Base-by-base conservation (phyloP, 2,888 invertebrate genomes). In the Odontocolon sp. region DNA sequence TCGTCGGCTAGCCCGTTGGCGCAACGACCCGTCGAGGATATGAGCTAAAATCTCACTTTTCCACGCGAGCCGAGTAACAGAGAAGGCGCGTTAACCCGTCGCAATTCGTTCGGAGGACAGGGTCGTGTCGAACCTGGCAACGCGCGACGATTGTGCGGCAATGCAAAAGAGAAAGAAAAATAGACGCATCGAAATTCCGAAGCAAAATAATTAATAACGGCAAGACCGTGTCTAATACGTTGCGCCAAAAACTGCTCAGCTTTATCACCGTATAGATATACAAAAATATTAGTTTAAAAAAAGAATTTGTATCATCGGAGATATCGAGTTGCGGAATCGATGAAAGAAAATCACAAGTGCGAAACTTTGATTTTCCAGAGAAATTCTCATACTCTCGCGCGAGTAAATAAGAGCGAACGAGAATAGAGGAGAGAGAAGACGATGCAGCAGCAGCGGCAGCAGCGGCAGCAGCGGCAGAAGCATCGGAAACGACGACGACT, bases 401-500 rank as follows among this genome's bases (percentile, higher is more conserved):
- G 26, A 31, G 16, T 16, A 16, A 63, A 9, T 50, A 21, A 50
- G 50, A 63, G 47, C 50, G 2, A 16, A 36, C 14, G 28, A 5
- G 36, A 63, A 50, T 0, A 18, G 45, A 33, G 28, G 45, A 5
- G n/a, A 28, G 45, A 45, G 2, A 47, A n/a, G n/a, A 63, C 5
- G 26, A 50, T 21, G 33, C 21, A 23, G 28, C 8, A 11, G 36
- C 11, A 23, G 18, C n/a, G 31, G 21, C 45, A 63, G 33, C 31
- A 36, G 47, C 16, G 9, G 52, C 18, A 36, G 54, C 33, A 52
- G 23, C 52, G 18, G 54, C 56, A 47, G 59, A 52, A 57, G 54
- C 64, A 33, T 67, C 66, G 23, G 69, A 61, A 71, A 69, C 57
- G 67, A 71, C 77, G 81, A 74, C 82, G 82, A 87, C 85, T 85